These are phyloP conservation scores for Caenorhabditis sp. DNA, from an alignment of 2,888 invertebrate species.

Conservation along the genomic window DNA sequence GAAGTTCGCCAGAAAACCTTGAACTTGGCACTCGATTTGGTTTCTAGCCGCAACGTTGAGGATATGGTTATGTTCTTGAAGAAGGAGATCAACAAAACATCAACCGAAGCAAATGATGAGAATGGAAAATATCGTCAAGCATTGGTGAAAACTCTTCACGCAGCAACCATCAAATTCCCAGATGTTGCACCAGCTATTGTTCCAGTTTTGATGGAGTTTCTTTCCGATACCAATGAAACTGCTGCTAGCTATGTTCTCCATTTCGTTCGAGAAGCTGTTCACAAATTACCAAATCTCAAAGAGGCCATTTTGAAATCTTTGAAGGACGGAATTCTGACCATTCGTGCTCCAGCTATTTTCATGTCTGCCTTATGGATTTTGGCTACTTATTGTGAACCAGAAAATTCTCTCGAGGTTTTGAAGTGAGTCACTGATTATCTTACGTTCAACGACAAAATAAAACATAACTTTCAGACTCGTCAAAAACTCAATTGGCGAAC, in stretches of 20 bases:
- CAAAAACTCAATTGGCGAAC: conserved; percentile 71
- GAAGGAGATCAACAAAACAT: conserved; percentile 70
- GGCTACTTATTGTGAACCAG: conserved; percentile 88
- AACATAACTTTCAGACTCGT: conserved; percentile 46
- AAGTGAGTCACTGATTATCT: conserved; percentile 6
- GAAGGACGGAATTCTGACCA: conserved; percentile 84
- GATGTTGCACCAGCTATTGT: conserved; percentile 90
- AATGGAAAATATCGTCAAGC: conserved; percentile 90
- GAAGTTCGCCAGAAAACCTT: conserved; percentile 84
- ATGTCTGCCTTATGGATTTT: conserved; percentile 95
- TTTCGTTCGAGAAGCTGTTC: conserved; percentile 94
- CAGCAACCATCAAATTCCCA: conserved; percentile 77
- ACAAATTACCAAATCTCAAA: conserved; percentile 83
- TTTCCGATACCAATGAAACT: conserved; percentile 78
- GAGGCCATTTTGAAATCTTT: conserved; percentile 80
- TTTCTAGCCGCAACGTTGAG: conserved; percentile 88
- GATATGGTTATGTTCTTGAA: conserved; percentile 76
- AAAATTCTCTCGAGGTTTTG: conserved; percentile 72
- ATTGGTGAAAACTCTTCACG: conserved; percentile 89
- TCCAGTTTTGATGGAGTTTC: conserved; percentile 90
- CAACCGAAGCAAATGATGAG: conserved; percentile 80
- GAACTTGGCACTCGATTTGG: conserved; percentile 86
- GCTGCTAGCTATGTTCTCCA: conserved; percentile 92
- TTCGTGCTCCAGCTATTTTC: conserved; percentile 89
- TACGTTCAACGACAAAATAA: not conserved